Conservation (phyloP, 2,797 vertebrate genomes). For the Scarus forsteni region DNA sequence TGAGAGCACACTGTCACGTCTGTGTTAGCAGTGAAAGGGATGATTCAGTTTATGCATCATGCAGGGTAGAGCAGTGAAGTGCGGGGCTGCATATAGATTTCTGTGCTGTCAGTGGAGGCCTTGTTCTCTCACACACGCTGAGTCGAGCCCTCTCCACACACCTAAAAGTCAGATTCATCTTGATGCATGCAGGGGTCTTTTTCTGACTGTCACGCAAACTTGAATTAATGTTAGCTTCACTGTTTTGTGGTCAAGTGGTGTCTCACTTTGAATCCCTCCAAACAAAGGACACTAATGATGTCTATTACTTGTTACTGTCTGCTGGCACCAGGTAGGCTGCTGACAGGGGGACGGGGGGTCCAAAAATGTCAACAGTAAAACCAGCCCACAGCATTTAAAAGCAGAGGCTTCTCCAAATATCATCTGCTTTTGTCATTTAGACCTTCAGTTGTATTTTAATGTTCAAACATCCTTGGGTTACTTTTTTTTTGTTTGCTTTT, state of each 20-base stretch:
- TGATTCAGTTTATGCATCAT: slow-evolving; percentile 80
- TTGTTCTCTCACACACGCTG: slow-evolving; percentile 66
- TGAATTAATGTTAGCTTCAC: slow-evolving; percentile 57
- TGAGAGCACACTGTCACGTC: slow-evolving; percentile 69
- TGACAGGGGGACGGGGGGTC: slow-evolving; percentile 6
- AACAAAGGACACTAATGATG: slow-evolving; percentile 65
- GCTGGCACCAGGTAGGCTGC: slow-evolving; percentile 47
- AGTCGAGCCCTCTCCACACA: slow-evolving; percentile 47
- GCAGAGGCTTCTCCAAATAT: slow-evolving; percentile 25
- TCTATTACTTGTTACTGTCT: slow-evolving; percentile 39
- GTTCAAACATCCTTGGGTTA: slow-evolving; percentile 35
- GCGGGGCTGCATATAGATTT: slow-evolving; percentile 78
- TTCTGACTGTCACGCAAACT: slow-evolving; percentile 58
- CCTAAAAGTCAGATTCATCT: slow-evolving; percentile 44
- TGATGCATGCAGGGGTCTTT: slow-evolving; percentile 45
- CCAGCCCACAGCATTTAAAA: slow-evolving; percentile 15
- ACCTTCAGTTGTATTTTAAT: slow-evolving; percentile 36
- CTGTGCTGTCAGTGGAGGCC: slow-evolving; percentile 72
- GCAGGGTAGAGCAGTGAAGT: slow-evolving; percentile 72
- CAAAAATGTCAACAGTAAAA: slow-evolving; percentile 5
- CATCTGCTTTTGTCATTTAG: slow-evolving; percentile 53
- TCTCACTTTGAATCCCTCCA: slow-evolving; percentile 45
- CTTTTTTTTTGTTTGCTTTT: too few relatives aligned
- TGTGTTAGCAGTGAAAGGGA: slow-evolving; percentile 77
- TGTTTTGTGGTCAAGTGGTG: slow-evolving; percentile 52